Base-by-base conservation (phyloP, 2,797 vertebrate species). In the Lemur catta region DNA sequence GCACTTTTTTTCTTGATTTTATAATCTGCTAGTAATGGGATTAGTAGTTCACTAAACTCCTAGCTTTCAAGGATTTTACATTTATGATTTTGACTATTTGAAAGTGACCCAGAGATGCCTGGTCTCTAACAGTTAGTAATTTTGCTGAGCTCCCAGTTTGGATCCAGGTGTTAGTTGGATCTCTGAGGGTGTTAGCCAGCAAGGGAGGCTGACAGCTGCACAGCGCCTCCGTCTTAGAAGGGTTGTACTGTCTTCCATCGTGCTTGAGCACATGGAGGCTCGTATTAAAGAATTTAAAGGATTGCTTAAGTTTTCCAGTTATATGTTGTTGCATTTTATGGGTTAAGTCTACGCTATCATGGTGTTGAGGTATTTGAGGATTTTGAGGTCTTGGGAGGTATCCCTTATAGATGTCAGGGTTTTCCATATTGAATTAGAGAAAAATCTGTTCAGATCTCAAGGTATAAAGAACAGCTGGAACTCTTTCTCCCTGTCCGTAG, bases 11-110 rank as follows among this genome's bases (percentile, higher is more conserved):
- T 10, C 69, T 74, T 96, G 75, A 48, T 46, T 17, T 69, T 10
- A 28, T 81, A 74, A 72, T 91, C 61, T 69, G 7, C 63, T 79
- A 59, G 72, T 59, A 35, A 85, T 71, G 48, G 72, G 61, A 41
- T 95, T 82, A 81, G 18, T 41, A 74, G 9, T 80, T 96, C 24
- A 43, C 75, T 82, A 11, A 93, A 7, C n/a, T 71, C 65, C 81
- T n/a, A 65, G 71, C 17, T 71, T 50, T 90, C 63, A 87, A 61
- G 76, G 48, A 65, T 79, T 71, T 90, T 82, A 55, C 26, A 50
- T 38, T 95, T 86, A 28, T 12, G 41, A 50, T 84, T 96, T 79
- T 76, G 76, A 81, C 65, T 71, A 6, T 71, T 35, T 84, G 55
- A 38, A 72, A 59, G 80, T 15, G 30, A 87, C 50, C 55, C 41